Evolutionary conservation across 2,888 invertebrate genomes (phyloP).

Genomic region (Herminia tarsipennalis): DNA sequence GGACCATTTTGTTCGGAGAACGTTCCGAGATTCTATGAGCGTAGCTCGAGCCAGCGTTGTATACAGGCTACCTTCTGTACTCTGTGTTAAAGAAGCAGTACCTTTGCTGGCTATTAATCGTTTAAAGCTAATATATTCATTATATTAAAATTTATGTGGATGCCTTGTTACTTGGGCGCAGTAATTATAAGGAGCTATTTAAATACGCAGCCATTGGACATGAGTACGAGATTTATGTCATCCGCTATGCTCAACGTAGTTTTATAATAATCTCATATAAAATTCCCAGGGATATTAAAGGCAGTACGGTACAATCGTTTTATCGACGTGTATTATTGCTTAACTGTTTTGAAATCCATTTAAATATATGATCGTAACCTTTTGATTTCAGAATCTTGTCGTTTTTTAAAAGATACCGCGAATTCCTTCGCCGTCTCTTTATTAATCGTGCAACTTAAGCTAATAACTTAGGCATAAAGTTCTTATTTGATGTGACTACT

Average conservation of each 20-base stretch:
- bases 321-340: background rate
- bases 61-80: too few relatives aligned
- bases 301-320: conserved; percentile 11
- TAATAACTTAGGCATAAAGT: too few relatives aligned
- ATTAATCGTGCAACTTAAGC: too few relatives aligned
- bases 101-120: too few relatives aligned
- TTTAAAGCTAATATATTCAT: conserved; percentile 32
- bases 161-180: conserved; percentile 35
- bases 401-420: too few relatives aligned
- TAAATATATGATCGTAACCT: too few relatives aligned
- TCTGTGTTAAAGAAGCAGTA: too few relatives aligned
- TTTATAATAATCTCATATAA: conserved; percentile 57
- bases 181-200: conserved; percentile 37
- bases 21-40: too few relatives aligned
- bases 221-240: conserved; percentile 62
- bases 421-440: too few relatives aligned
- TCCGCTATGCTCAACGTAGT: conserved; percentile 59
- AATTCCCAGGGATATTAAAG: conserved; percentile 23
- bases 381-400: background rate
- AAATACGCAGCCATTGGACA: conserved; percentile 47
- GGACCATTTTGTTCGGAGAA: too few relatives aligned
- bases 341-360: background rate
- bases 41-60: too few relatives aligned
- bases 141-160: conserved; percentile 36
- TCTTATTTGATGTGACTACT: too few relatives aligned